Base-by-base conservation (phyloP, 1,140 invertebrate species). In the Lepidurus couesii region DNA sequence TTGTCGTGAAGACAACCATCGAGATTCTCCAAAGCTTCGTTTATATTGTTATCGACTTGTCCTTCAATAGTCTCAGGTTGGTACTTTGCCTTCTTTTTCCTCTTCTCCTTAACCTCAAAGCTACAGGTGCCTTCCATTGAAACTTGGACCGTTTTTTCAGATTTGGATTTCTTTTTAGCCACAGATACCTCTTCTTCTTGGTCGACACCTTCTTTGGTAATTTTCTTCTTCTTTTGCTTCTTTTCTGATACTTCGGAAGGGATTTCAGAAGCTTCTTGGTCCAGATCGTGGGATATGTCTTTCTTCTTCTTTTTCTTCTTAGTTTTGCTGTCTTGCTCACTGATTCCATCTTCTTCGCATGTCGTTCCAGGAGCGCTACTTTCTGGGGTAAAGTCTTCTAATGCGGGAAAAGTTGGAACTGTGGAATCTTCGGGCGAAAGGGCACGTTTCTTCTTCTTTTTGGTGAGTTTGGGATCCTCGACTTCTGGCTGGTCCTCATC, bases 261-360 rank as follows among this genome's bases (percentile, higher is more conserved):
- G 34, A 34, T 34, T 34, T 34, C 11, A 6, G 73, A 53, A 4
- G 21, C 9, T 16, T 74, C 77, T 16, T 10, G 13, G 42, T 74
- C 73, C 26, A 44, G 7, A 26, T 43, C 45, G 42, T 76, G 42
- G 16, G 43, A 13, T 75, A 42, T n/a, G 11, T 21, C 26, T 73
- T 78, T 24, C 26, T 44, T 42, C 76, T 78, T 76, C 42, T 44
- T 44, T 26, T n/a, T 45, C 42, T 73, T 78, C 73, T 73, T 78
- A 16, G 42, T 76, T 76, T 44, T 13, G 42, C 1, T 78, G n/a
- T 78, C 53, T n/a, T 21, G 11, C 53, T 47, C 10, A 78, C 42
- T 34, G 77, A 42, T 76, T 79, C 42, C 13, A 65, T 34, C 44
- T 77, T 16, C 6, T 26, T 16, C n/a, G 3, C 75, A 8, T 13